Evolutionary conservation across 2,888 invertebrate species (phyloP).

Genomic region (Pristionchus fissidentatus): DNA sequence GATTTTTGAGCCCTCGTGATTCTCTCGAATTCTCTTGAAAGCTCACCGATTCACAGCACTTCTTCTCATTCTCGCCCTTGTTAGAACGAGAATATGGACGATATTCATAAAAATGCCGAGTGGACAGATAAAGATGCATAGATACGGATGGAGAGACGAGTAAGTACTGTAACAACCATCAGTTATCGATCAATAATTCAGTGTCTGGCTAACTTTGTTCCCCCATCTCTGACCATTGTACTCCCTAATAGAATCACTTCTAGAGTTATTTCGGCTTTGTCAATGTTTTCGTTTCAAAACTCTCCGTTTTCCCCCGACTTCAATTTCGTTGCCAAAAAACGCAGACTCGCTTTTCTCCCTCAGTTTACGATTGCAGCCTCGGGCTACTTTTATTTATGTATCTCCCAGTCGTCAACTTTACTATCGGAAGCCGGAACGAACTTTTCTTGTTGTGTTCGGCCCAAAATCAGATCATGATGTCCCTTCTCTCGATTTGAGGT

Average conservation of each 20-base stretch:
- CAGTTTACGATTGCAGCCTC: too few relatives aligned
- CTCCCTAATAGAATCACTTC: too few relatives aligned
- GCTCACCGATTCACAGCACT: slow-evolving; percentile 46
- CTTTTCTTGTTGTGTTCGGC: background rate
- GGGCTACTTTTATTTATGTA: too few relatives aligned
- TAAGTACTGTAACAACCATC: slow-evolving; percentile 38
- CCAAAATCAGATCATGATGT: background rate
- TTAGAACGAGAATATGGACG: slow-evolving; percentile 51
- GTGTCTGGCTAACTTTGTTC: background rate
- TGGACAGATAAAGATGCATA: slow-evolving; percentile 49
- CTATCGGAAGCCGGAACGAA: too few relatives aligned
- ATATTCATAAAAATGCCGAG: slow-evolving; percentile 50
- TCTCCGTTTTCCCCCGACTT: background rate
- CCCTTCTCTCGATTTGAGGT: too few relatives aligned
- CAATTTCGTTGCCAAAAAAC: too few relatives aligned
- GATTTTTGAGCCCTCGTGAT: too few relatives aligned
- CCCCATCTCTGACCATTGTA: background rate
- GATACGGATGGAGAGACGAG: slow-evolving; percentile 47
- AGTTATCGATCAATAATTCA: background rate
- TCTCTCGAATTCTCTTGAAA: too few relatives aligned
- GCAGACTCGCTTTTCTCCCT: too few relatives aligned
- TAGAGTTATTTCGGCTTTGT: too few relatives aligned
- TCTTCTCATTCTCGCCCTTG: slow-evolving; percentile 49
- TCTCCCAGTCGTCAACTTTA: too few relatives aligned
- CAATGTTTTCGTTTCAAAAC: too few relatives aligned